Conservation (phyloP, 2,888 invertebrate species). For the Caenorhabditis sp. region DNA sequence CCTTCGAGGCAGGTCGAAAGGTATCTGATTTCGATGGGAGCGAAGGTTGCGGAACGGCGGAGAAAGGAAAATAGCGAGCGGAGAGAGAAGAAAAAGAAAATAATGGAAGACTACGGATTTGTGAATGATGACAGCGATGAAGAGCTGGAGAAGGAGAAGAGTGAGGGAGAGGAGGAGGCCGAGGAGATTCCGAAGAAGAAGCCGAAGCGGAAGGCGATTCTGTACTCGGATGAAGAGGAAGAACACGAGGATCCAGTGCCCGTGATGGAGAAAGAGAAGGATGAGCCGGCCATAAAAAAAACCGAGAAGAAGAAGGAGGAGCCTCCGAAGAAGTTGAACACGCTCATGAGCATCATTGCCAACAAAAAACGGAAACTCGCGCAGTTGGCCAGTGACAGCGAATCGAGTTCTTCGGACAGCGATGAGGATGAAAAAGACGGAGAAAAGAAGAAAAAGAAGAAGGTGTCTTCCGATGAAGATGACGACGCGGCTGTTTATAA, state of each 20-base stretch:
- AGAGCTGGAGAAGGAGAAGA: slow-evolving; percentile 10
- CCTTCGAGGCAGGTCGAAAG: slow-evolving; percentile 58
- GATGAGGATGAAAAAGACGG: slow-evolving; percentile 21
- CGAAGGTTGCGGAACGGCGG: slow-evolving; percentile 13
- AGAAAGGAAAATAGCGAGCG: slow-evolving; percentile 14
- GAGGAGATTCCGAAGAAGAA: slow-evolving; percentile 20
- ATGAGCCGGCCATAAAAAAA: background rate
- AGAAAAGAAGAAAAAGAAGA: slow-evolving; percentile 1
- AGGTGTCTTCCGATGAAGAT: slow-evolving; percentile 10
- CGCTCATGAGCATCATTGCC: slow-evolving; percentile 26
- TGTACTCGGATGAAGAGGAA: slow-evolving; percentile 59
- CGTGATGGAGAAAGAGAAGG: too few relatives aligned
- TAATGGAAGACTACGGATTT: slow-evolving; percentile 9
- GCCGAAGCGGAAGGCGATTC: slow-evolving; percentile 30
- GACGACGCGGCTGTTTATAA: slow-evolving; percentile 26
- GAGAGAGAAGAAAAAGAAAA: slow-evolving; percentile 9
- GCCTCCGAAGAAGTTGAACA: slow-evolving; percentile 3
- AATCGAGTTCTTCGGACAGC: slow-evolving; percentile 16
- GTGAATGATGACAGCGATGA: slow-evolving; percentile 31
- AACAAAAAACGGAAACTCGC: slow-evolving; percentile 30
- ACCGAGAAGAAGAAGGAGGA: slow-evolving; percentile 2
- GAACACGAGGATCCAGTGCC: too few relatives aligned
- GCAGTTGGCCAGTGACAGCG: slow-evolving; percentile 37
- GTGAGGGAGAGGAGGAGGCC: slow-evolving; percentile 31
- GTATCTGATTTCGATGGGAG: slow-evolving; percentile 57